Percentiles rank a stretch among this genome's conserved stretches.
phyloP scores from a whole-genome alignment of 2,888 invertebrate species.

The Arctia plantaginis region DNA sequence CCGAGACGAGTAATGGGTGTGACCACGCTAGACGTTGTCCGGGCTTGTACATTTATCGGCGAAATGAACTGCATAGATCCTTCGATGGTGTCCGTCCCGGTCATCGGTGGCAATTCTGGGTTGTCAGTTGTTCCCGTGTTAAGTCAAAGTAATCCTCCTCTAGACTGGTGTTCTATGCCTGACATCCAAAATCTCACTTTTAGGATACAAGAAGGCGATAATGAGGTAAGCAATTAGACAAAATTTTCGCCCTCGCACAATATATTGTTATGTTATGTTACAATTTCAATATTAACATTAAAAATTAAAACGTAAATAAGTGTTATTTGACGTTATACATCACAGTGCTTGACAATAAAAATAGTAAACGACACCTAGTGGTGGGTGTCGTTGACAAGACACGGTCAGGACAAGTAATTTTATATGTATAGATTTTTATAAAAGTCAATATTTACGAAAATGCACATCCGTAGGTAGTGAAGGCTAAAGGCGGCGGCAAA shows the following conservation, averaged over 20 bases:
- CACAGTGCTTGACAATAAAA: too few relatives aligned
- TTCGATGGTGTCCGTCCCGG: conserved; percentile 93
- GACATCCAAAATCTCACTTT: conserved; percentile 93
- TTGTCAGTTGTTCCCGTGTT: conserved; percentile 98
- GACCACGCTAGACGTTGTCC: conserved; percentile 98
- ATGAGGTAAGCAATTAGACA: conserved; percentile 88
- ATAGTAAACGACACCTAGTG: too few relatives aligned
- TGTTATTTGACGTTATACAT: too few relatives aligned
- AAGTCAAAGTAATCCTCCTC: conserved; percentile 90
- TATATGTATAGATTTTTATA: too few relatives aligned
- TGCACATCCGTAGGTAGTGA: conserved; percentile 87
- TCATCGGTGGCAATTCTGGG: conserved; percentile 99
- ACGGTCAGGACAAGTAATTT: too few relatives aligned
- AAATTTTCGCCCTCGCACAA: too few relatives aligned
- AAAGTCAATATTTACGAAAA: neutral
- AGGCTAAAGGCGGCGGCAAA: conserved; percentile 99
- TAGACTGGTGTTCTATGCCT: conserved; percentile 87
- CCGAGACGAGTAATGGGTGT: conserved; percentile 97
- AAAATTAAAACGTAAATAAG: too few relatives aligned
- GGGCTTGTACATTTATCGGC: conserved; percentile 98
- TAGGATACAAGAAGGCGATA: conserved; percentile 99
- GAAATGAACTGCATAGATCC: conserved; percentile 96
- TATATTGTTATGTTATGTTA: too few relatives aligned
- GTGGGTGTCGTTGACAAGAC: too few relatives aligned
- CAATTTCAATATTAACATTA: too few relatives aligned